Conservation (phyloP, 2,113 vertebrate species). For the Macquaria australasica region DNA sequence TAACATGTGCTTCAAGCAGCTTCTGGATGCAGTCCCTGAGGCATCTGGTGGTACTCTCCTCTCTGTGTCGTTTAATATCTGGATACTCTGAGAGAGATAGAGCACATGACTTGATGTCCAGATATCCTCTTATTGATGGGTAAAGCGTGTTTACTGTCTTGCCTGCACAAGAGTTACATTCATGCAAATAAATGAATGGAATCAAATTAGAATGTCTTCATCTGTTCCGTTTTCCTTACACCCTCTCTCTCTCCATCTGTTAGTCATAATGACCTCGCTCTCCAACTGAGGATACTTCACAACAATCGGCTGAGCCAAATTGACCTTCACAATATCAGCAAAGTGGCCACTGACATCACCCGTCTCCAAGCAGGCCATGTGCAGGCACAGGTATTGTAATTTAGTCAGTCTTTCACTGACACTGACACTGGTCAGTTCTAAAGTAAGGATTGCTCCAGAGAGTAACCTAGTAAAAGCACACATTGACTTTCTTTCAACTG, state of each 20-base stretch:
- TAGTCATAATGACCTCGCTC: conserved; percentile 92
- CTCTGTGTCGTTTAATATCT: conserved; percentile 50
- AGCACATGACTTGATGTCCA: conserved; percentile 82
- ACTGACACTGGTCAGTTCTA: not conserved
- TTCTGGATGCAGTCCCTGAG: conserved; percentile 17
- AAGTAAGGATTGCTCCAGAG: not conserved
- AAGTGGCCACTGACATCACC: conserved; percentile 86
- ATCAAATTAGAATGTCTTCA: not conserved
- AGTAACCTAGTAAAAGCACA: not conserved
- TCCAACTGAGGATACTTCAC: conserved; percentile 86
- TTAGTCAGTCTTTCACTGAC: not conserved
- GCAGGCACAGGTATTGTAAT: conserved; percentile 89
- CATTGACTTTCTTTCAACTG: not conserved
- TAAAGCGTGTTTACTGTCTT: conserved; percentile 61
- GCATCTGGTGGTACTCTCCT: conserved; percentile 43
- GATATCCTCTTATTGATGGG: conserved; percentile 88
- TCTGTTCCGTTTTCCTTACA: not conserved
- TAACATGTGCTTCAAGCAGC: not conserved
- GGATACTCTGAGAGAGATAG: conserved; percentile 63
- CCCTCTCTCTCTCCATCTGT: conserved; percentile 39
- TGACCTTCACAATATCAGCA: conserved; percentile 83
- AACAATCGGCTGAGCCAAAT: conserved; percentile 82
- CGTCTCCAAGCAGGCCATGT: conserved; percentile 88
- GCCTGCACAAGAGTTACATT: not conserved
- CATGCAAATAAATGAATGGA: not conserved